These are phyloP conservation scores for Latrodectus elegans DNA, from an alignment of 2,888 invertebrate genomes.

Conservation along the genomic window DNA sequence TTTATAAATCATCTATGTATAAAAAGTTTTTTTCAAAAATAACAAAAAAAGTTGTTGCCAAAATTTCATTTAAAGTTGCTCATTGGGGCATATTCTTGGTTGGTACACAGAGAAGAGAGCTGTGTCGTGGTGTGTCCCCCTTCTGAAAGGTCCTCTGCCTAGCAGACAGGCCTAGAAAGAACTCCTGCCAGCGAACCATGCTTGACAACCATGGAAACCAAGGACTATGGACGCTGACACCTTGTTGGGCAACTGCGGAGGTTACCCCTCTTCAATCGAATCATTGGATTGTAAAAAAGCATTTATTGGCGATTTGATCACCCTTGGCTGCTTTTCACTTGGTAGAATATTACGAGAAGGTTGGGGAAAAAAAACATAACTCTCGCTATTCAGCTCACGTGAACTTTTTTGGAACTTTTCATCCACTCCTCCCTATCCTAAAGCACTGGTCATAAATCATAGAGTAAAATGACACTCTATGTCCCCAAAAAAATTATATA, in stretches of 20 bases:
- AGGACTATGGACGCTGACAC: constrained; percentile 64
- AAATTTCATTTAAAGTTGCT: constrained; percentile 44
- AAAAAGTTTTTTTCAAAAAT: background rate
- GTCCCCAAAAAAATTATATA: constrained; percentile 22
- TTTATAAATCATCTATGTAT: no score
- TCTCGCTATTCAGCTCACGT: constrained; percentile 56
- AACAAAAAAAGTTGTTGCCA: constrained; percentile 7
- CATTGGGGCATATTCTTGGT: constrained; percentile 33
- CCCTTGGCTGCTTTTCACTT: constrained; percentile 40
- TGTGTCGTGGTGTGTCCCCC: constrained; percentile 59
- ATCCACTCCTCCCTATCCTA: constrained; percentile 9
- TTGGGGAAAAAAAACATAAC: constrained; percentile 22
- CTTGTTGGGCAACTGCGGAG: constrained; percentile 68
- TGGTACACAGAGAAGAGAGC: constrained; percentile 48
- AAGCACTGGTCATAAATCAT: constrained; percentile 62
- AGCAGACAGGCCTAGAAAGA: constrained; percentile 38
- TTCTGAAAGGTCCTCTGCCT: constrained; percentile 45
- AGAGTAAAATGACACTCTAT: constrained; percentile 43
- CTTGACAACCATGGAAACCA: constrained; percentile 63
- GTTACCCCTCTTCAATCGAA: constrained; percentile 32
- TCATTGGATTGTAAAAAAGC: constrained; percentile 35
- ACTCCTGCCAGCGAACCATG: constrained; percentile 62
- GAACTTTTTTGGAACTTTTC: constrained; percentile 36
- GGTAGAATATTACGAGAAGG: constrained; percentile 2
- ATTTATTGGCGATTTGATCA: constrained; percentile 61